A percentile compares a stretch with the other conserved stretches of the same genome.
Evolutionary conservation across 2,113 vertebrate genomes (phyloP).

Genomic region (Garra rufa): DNA sequence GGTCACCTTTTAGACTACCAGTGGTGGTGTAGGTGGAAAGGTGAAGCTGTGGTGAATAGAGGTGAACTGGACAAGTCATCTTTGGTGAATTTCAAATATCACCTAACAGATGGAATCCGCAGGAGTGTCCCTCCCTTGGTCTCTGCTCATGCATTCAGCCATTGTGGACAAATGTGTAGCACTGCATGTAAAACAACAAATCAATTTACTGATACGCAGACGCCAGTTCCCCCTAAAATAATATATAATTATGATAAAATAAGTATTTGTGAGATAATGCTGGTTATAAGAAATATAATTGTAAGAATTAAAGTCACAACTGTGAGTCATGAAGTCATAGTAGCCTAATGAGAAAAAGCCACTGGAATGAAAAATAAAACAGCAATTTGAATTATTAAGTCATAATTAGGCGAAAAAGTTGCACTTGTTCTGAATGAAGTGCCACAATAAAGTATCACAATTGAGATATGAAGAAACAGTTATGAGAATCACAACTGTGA

Average conservation of each 20-base stretch:
- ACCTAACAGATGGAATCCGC: neutral
- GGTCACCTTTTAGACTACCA: neutral
- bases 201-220: neutral
- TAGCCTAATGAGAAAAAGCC: neutral
- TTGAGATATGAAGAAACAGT: too few species aligned
- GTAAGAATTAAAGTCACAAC: neutral
- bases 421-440: neutral
- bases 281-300: neutral
- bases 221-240: neutral
- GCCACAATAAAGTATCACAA: too few species aligned
- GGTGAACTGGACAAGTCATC: neutral
- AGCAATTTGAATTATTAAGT: neutral
- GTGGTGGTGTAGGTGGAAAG: neutral
- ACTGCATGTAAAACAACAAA: slow-evolving; percentile 12
- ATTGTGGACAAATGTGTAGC: neutral
- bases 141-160: neutral
- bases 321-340: neutral
- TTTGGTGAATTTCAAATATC: neutral
- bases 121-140: neutral
- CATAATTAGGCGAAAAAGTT: neutral
- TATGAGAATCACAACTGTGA: too few species aligned
- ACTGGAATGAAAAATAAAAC: neutral
- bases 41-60: neutral
- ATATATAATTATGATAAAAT: too few species aligned
- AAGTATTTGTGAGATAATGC: neutral